phyloP scores from a whole-genome alignment of 2,113 vertebrate species.

The Lophochroa leadbeateri region DNA sequence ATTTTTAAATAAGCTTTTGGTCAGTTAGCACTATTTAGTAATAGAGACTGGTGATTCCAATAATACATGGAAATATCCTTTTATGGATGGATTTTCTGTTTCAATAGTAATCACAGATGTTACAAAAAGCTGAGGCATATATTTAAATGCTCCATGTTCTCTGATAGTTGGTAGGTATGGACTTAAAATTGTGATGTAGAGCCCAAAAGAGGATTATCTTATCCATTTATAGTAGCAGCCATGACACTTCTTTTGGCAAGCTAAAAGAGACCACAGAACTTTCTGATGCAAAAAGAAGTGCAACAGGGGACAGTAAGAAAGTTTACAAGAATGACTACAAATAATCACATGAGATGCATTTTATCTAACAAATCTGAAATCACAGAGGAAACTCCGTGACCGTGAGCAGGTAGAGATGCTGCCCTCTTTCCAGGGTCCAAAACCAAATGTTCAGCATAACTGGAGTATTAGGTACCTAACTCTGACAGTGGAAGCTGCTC shows the following conservation, averaged over 20 bases:
- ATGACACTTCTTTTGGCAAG: not conserved
- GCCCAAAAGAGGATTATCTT: not conserved
- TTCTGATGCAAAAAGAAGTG: not conserved
- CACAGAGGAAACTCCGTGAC: not conserved
- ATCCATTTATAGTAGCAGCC: not conserved
- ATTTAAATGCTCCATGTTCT: not conserved
- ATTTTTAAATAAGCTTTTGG: not conserved
- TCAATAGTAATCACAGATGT: not conserved
- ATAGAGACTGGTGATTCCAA: not conserved
- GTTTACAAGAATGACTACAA: not conserved
- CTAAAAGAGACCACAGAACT: not conserved
- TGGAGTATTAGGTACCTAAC: not conserved
- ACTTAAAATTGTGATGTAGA: not conserved
- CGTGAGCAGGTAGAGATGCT: not conserved
- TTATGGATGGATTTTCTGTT: not conserved
- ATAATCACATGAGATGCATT: not conserved
- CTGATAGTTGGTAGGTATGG: not conserved
- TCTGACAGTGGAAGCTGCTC: not conserved
- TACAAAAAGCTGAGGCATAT: not conserved
- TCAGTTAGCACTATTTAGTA: not conserved
- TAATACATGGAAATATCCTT: not conserved
- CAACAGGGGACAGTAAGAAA: not conserved
- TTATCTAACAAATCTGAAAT: not conserved
- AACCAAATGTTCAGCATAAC: not conserved
- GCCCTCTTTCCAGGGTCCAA: not conserved